phyloP scores from a whole-genome alignment of 2,797 vertebrate species.

The Syngnathus rostellatus region DNA sequence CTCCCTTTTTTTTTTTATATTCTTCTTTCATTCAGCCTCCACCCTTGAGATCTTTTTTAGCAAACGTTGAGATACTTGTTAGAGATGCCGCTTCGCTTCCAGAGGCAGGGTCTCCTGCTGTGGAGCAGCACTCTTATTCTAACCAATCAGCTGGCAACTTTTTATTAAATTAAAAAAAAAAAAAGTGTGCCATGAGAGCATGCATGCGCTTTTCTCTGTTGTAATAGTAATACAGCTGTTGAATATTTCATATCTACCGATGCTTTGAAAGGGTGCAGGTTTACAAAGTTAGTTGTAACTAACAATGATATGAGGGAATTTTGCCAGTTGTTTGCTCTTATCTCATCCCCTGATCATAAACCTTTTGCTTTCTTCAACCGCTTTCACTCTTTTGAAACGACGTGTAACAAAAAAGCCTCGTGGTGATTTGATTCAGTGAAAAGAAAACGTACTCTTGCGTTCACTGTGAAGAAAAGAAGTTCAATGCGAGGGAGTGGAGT shows the following conservation, averaged over 20 bases:
- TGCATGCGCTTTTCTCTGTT: constrained; percentile 30
- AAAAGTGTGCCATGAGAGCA: constrained; percentile 42
- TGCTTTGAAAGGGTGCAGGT: constrained; percentile 62
- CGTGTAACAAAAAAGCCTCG: constrained; percentile 52
- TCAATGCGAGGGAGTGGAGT: constrained; percentile 18
- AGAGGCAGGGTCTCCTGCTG: constrained; percentile 37
- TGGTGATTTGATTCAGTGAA: constrained; percentile 52
- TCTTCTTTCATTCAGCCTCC: constrained; percentile 19
- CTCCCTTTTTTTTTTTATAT: constrained; percentile 15
- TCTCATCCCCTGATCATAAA: neutral
- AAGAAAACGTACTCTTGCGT: constrained; percentile 38
- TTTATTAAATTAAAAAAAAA: constrained; percentile 19
- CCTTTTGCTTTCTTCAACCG: constrained; percentile 13
- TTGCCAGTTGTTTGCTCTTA: constrained; percentile 42
- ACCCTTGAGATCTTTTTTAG: constrained; percentile 22
- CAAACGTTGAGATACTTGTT: constrained; percentile 35
- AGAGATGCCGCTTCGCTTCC: constrained; percentile 43
- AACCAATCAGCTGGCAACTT: constrained; percentile 64
- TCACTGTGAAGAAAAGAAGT: constrained; percentile 10
- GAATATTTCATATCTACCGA: constrained; percentile 62
- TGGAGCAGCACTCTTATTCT: constrained; percentile 40
- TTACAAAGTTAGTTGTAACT: constrained; percentile 48
- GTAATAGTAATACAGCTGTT: constrained; percentile 60
- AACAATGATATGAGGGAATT: constrained; percentile 47
- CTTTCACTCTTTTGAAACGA: constrained; percentile 22